Evolutionary conservation across 2,113 vertebrate species (phyloP).

Genomic region (Castor canadensis): DNA sequence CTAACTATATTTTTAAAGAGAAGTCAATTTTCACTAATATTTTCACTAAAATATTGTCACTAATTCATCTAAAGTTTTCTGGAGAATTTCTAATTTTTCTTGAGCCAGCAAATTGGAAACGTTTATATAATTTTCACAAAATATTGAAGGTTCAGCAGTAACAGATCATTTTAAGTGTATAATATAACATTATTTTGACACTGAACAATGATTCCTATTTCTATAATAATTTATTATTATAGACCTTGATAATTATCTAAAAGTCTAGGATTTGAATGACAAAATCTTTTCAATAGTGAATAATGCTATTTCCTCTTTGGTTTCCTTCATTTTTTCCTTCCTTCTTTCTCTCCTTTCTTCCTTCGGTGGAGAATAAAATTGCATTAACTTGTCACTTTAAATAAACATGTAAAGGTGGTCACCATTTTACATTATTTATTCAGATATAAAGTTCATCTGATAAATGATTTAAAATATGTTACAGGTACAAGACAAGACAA

Average conservation of each 20-base stretch:
- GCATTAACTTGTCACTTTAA: background rate
- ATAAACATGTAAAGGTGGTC: too few relatives aligned
- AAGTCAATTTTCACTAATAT: too few relatives aligned
- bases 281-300: background rate
- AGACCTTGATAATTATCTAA: background rate
- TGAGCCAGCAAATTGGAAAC: background rate
- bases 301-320: fast-evolving
- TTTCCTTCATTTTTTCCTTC: background rate
- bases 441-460: background rate
- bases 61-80: background rate
- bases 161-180: background rate
- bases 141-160: background rate
- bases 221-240: background rate
- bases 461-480: background rate
- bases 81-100: background rate
- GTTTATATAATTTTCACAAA: background rate
- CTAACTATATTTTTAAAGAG: background rate
- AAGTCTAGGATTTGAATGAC: background rate
- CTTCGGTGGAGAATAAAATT: background rate
- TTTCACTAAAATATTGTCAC: background rate
- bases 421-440: background rate
- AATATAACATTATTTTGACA: background rate
- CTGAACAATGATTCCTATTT: background rate
- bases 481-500: background rate
- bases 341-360: background rate